Evolutionary conservation across 2,888 invertebrate genomes (phyloP).

Genomic region (Synanthedon andrenaeformis): DNA sequence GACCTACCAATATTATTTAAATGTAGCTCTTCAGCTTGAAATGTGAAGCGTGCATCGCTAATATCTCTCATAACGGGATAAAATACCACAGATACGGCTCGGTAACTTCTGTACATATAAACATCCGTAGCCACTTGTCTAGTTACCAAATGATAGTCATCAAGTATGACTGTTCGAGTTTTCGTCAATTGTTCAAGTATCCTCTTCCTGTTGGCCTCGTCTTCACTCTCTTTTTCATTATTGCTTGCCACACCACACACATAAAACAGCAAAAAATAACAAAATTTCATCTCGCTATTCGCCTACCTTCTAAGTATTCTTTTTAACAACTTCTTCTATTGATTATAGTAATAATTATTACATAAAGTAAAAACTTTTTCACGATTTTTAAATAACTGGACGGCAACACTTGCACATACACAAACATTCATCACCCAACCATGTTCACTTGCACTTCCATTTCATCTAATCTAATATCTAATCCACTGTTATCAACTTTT

Average conservation of each 20-base stretch:
- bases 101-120: constrained; percentile 58
- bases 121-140: constrained; percentile 58
- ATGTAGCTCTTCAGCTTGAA: constrained; percentile 62
- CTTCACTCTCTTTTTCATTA: constrained; percentile 37
- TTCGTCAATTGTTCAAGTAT: constrained; percentile 51
- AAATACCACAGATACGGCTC: constrained; percentile 57
- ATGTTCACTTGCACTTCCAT: no score
- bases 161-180: constrained; percentile 48
- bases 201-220: constrained; percentile 42
- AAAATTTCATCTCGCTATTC: constrained; percentile 36
- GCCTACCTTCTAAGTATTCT: constrained; percentile 27
- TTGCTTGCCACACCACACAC: constrained; percentile 39
- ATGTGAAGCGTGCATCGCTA: constrained; percentile 55
- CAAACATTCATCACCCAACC: no score
- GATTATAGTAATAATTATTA: not conserved
- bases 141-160: constrained; percentile 54
- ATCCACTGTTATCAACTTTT: no score
- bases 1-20: constrained; percentile 61
- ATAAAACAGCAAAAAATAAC: constrained; percentile 39
- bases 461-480: no score
- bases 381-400: constrained; percentile 6
- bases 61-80: constrained; percentile 52
- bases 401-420: not conserved
- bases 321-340: not conserved
- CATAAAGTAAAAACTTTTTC: not conserved